Conservation (phyloP, 2,888 invertebrate species). For the Aethes cnicana region DNA sequence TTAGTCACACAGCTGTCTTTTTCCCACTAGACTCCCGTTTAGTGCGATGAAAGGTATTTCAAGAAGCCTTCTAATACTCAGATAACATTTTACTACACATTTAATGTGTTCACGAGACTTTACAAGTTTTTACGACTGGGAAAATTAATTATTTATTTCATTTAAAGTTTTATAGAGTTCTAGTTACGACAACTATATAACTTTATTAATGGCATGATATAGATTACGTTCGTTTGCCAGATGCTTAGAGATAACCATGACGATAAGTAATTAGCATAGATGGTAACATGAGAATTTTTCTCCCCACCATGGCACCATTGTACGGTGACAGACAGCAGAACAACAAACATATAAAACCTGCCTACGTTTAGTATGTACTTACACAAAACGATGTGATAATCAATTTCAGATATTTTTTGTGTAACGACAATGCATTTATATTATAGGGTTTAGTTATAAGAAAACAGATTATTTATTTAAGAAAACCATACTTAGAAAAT, state of each 20-base stretch:
- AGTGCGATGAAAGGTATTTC: slow-evolving; percentile 56
- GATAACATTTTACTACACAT: slow-evolving; percentile 49
- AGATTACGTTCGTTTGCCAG: slow-evolving; percentile 53
- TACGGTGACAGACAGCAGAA: slow-evolving; percentile 18
- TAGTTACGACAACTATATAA: slow-evolving; percentile 31
- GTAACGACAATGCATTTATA: slow-evolving; percentile 74
- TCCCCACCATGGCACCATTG: slow-evolving; percentile 54
- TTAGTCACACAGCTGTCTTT: slow-evolving; percentile 36
- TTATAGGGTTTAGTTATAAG: slow-evolving; percentile 46
- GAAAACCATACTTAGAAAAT: slow-evolving; percentile 62
- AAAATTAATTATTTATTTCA: slow-evolving; percentile 27
- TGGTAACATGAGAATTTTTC: slow-evolving; percentile 37
- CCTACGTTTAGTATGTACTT: slow-evolving; percentile 57
- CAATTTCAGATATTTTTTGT: slow-evolving; percentile 58
- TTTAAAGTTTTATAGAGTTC: slow-evolving; percentile 18
- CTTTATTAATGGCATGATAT: slow-evolving; percentile 34
- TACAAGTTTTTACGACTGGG: slow-evolving; percentile 12
- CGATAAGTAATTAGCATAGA: slow-evolving; percentile 41
- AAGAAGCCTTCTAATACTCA: slow-evolving; percentile 53
- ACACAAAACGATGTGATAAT: slow-evolving; percentile 73
- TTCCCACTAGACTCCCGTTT: slow-evolving; percentile 63
- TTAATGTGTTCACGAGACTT: slow-evolving; percentile 15
- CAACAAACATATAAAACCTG: slow-evolving; percentile 32
- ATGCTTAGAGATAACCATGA: slow-evolving; percentile 55
- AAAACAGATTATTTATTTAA: slow-evolving; percentile 65